Conservation (phyloP, 2,797 vertebrate species). For the Nasua narica region DNA sequence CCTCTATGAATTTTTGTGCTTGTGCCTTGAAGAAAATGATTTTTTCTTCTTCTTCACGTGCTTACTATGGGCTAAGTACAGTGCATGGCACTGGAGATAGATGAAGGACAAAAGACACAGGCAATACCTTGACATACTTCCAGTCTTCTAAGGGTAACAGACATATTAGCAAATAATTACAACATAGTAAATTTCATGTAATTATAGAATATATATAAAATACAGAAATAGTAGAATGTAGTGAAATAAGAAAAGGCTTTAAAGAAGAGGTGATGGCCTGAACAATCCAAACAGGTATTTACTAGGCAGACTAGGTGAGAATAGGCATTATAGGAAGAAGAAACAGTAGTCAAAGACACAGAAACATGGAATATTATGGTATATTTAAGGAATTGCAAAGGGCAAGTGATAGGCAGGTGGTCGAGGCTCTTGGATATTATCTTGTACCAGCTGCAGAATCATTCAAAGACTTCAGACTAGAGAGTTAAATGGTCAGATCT, state of each 20-base stretch:
- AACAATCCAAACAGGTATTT: not conserved
- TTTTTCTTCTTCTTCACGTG: not conserved
- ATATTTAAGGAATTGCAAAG: not conserved
- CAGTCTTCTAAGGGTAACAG: not conserved
- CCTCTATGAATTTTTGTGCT: not conserved
- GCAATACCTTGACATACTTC: not conserved
- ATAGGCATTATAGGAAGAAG: not conserved
- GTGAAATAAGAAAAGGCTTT: not conserved
- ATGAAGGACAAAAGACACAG: not conserved
- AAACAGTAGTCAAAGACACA: not conserved
- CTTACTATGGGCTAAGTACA: not conserved
- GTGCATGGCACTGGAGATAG: not conserved
- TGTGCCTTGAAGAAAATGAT: not conserved
- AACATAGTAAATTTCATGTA: not conserved
- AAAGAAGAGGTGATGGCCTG: not conserved
- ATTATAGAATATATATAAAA: not conserved
- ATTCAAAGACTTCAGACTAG: not conserved
- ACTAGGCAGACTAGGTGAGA: not conserved
- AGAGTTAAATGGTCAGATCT: not conserved
- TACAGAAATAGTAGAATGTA: not conserved
- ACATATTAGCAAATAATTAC: not conserved
- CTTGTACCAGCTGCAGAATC: not conserved
- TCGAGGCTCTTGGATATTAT: not conserved
- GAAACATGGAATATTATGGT: not conserved
- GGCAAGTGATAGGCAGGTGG: not conserved